Evolutionary conservation across 2,797 vertebrate species (phyloP).

Genomic region (Rhinella marina): DNA sequence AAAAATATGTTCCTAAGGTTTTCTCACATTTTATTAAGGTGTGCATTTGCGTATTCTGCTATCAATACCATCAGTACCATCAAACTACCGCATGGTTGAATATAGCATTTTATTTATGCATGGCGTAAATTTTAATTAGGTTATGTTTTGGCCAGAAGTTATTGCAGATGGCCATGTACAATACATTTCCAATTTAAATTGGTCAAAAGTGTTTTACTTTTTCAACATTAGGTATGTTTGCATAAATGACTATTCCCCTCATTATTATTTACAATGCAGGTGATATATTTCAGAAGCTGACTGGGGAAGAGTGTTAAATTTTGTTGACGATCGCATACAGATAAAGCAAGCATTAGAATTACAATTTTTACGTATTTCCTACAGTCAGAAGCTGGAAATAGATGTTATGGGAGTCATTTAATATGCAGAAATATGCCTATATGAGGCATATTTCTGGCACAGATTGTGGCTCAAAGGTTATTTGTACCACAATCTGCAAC

Average conservation of each 20-base stretch:
- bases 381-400: background rate
- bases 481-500: too few relatives aligned
- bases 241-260: background rate
- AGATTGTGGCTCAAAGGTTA: too few relatives aligned
- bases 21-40: background rate
- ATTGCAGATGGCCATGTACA: background rate
- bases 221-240: background rate
- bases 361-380: background rate
- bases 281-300: background rate
- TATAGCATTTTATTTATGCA: background rate
- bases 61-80: too few relatives aligned
- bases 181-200: background rate
- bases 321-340: background rate
- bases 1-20: background rate
- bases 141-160: background rate
- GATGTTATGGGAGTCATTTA: too few relatives aligned
- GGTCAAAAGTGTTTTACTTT: too few relatives aligned
- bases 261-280: background rate
- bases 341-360: background rate
- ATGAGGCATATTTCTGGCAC: too few relatives aligned
- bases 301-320: background rate
- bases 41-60: background rate
- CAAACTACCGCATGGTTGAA: background rate
- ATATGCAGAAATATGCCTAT: background rate
- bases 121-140: background rate